Evolutionary conservation across 2,797 vertebrate genomes (phyloP), one percentile per base, ranked within the genome.

Genomic region (Menidia menidia): DNA sequence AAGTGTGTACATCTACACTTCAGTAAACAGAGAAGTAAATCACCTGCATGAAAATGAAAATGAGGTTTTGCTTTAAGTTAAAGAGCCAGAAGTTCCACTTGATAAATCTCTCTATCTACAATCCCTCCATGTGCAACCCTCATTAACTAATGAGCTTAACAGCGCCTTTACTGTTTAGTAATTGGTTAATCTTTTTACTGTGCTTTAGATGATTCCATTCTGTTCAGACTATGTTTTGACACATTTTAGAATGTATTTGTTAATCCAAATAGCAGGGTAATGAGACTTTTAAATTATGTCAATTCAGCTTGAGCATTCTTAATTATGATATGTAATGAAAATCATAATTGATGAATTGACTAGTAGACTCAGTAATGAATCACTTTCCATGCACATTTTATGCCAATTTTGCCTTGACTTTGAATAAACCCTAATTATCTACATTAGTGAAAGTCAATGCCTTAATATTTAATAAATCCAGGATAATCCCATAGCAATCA

Each of bases 401-500:
- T 94, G 92, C 80, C 92, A 94, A 94, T 90, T 92, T 87, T 79
- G 25, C 87, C 88, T 88, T 82, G 93, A 93, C 87, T 89, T 94
- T 87, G 87, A 94, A 93, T 95, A 96, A 94, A 92, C 92, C 83
- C 92, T 95, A 95, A 96, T 96, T 95, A 96, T 95, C 92, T 88
- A 89, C 90, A 96, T 96, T 95, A 96, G 89, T 85, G 83, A 92
- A 94, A 95, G 94, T 95, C 95, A 96, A 95, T 95, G 95, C 92
- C 92, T 93, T 94, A 94, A 94, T 96, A 96, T 96, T 96, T 95
- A 95, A 96, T 96, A 96, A 94, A 95, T 94, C 94, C 81, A 59
- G 90, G 88, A 92, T 95, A 96, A 96, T 97, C 94, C 95, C 95
- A 92, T 64, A 93, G 94, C 95, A 96, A 96, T 97, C 94, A 96